Evolutionary conservation across 2,797 vertebrate genomes (phyloP).

Genomic region (Cetoscarus ocellatus): DNA sequence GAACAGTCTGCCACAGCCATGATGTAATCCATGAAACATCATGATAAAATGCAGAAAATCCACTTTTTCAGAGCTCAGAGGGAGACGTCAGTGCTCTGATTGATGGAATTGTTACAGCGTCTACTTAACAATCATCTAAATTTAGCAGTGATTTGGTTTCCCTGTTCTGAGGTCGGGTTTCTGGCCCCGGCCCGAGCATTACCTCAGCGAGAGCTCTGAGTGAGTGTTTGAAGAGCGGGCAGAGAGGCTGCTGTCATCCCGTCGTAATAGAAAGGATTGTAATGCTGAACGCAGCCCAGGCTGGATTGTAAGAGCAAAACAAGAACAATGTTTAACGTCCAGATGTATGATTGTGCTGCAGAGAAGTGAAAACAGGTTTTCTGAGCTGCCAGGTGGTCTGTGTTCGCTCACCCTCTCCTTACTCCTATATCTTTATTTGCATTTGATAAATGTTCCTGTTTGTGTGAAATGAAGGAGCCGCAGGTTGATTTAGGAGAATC

Average conservation of each 20-base stretch:
- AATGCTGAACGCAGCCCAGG: conserved; percentile 76
- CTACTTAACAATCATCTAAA: conserved; percentile 83
- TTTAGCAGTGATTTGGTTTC: conserved; percentile 79
- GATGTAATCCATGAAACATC: conserved; percentile 66
- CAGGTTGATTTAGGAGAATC: conserved; percentile 35
- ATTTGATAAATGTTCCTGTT: conserved; percentile 64
- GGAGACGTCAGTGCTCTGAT: conserved; percentile 69
- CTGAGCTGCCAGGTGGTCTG: conserved; percentile 61
- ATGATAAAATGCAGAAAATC: conserved; percentile 70
- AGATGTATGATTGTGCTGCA: conserved; percentile 57
- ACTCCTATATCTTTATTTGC: conserved; percentile 61
- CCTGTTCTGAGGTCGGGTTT: conserved; percentile 70
- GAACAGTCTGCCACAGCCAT: conserved; percentile 52
- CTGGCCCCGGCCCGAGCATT: conserved; percentile 80
- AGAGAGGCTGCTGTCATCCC: conserved; percentile 78
- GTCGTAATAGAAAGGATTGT: conserved; percentile 71
- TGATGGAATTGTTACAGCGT: conserved; percentile 81
- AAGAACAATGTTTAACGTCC: conserved; percentile 66
- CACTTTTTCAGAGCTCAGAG: conserved; percentile 67
- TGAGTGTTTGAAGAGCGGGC: conserved; percentile 69
- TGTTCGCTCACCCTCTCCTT: conserved; percentile 64
- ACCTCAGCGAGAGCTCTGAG: conserved; percentile 80
- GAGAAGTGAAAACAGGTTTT: conserved; percentile 73
- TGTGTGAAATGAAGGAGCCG: conserved; percentile 51
- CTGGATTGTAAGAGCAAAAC: conserved; percentile 69